Evolutionary conservation across 2,888 invertebrate species (phyloP).

Genomic region (Aleiodes testaceus): DNA sequence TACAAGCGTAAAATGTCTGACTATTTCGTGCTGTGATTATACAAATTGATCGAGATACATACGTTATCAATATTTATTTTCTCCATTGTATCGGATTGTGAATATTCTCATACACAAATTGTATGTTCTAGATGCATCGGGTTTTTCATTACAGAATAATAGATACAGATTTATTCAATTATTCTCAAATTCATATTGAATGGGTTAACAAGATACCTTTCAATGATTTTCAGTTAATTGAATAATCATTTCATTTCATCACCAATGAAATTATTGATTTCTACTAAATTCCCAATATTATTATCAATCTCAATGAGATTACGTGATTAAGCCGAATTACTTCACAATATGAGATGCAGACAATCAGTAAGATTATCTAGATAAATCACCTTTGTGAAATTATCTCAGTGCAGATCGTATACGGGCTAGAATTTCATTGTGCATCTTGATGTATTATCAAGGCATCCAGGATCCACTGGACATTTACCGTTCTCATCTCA

Average conservation of each 20-base stretch:
- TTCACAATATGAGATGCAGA: background rate
- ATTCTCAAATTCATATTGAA: too few species aligned
- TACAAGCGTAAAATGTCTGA: slow-evolving; percentile 12
- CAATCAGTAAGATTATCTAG: slow-evolving; percentile 12
- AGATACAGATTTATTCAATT: too few species aligned
- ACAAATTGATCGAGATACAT: slow-evolving; percentile 45
- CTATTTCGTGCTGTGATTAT: slow-evolving; percentile 43
- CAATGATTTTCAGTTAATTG: too few species aligned
- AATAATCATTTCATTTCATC: too few species aligned
- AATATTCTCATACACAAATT: background rate
- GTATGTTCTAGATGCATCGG: too few species aligned
- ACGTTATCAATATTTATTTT: slow-evolving; percentile 47
- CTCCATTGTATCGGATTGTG: background rate
- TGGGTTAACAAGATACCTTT: too few species aligned
- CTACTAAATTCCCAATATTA: too few species aligned
- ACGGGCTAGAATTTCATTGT: background rate
- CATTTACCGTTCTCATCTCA: slow-evolving; percentile 4
- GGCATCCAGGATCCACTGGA: slow-evolving; percentile 4
- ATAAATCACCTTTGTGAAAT: background rate
- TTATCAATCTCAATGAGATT: too few species aligned
- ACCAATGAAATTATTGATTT: too few species aligned
- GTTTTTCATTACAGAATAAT: too few species aligned
- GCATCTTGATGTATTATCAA: slow-evolving; percentile 16
- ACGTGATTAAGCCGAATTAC: too few species aligned
- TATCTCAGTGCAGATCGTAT: slow-evolving; percentile 14